Base-by-base conservation (phyloP, 2,888 invertebrate genomes). In the Eristalis tenax region DNA sequence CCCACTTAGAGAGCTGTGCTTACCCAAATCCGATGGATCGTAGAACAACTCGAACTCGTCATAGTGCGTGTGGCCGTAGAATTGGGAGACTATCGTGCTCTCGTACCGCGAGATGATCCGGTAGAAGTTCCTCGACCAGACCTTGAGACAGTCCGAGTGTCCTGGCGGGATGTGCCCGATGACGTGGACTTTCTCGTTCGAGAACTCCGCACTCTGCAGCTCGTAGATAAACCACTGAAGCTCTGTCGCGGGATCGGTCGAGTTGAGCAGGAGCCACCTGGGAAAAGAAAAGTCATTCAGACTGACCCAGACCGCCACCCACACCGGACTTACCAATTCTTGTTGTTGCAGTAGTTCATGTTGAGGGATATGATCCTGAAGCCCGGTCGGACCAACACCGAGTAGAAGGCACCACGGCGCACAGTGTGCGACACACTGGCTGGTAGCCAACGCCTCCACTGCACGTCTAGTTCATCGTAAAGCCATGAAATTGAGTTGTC, bases 101-200 rank as follows among this genome's bases (percentile, higher is more conserved):
- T 98, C 98, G 91, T 97, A 99, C 90, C 98, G 94, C 89, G 97
- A 96, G 73, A 98, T 95, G 77, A 98, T 97, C 64, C 96, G 96
- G 91, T 98, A 98, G 92, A 97, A 98, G 93, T 99, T 99, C 89
- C 98, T 95, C 5, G 98, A 98, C 98, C 99, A 99, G 4, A 98
- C 97, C 94, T 98, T 98, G 43, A 99, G 93, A 91, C 99, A 99
- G 92, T 98, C 98, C 0, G 97, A 96, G 91, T 97, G 97, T 3
- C 99, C 98, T 0, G 99, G 99, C 0, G 98, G 98, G 90, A 99
- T 98, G 92, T 99, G 99, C 0, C 98, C 98, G 74, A 99, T 97
- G n/a, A 99, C 96, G 91, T 99, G 99, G 13, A 99, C 99, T 93
- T 99, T 98, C 92, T 98, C 98, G 15, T 96, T 97, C 89, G 96